Evolutionary conservation across 2,797 vertebrate species (phyloP).

Genomic region (Lagodon rhomboides): DNA sequence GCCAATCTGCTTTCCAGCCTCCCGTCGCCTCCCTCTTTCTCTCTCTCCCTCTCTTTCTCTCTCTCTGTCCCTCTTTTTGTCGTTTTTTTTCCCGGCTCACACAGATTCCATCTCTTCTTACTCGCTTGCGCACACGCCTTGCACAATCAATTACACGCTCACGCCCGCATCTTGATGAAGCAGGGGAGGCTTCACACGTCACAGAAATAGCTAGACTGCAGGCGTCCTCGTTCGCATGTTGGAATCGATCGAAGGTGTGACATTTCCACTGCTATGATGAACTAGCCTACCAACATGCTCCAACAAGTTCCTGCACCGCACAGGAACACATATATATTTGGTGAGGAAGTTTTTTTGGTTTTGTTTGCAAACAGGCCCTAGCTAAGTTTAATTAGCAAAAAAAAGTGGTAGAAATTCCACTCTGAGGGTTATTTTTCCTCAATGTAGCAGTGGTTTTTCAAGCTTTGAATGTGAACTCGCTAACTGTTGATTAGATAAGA

Average conservation of each 20-base stretch:
- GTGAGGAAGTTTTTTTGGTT: background rate
- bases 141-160: slow-evolving; percentile 56
- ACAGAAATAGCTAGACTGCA: slow-evolving; percentile 70
- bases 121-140: slow-evolving; percentile 13
- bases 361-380: too few species aligned
- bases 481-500: background rate
- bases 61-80: background rate
- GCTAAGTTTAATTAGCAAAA: too few species aligned
- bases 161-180: slow-evolving; percentile 32
- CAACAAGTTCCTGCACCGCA: slow-evolving; percentile 10
- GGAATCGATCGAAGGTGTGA: slow-evolving; percentile 77
- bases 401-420: too few species aligned
- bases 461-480: too few species aligned
- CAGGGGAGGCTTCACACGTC: slow-evolving; percentile 40
- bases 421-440: too few species aligned
- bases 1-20: slow-evolving; percentile 73
- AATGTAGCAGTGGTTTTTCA: too few species aligned
- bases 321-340: background rate
- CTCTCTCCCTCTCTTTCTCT: background rate
- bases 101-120: slow-evolving; percentile 22
- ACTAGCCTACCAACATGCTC: slow-evolving; percentile 30
- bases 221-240: slow-evolving; percentile 65
- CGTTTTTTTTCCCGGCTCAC: background rate
- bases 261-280: slow-evolving; percentile 65
- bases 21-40: slow-evolving; percentile 42